Evolutionary conservation across 92 coral and sea anemone species (phyloP), one percentile per base, ranked within the genome.

Genomic region (Hydrozoanthus gracilis): DNA sequence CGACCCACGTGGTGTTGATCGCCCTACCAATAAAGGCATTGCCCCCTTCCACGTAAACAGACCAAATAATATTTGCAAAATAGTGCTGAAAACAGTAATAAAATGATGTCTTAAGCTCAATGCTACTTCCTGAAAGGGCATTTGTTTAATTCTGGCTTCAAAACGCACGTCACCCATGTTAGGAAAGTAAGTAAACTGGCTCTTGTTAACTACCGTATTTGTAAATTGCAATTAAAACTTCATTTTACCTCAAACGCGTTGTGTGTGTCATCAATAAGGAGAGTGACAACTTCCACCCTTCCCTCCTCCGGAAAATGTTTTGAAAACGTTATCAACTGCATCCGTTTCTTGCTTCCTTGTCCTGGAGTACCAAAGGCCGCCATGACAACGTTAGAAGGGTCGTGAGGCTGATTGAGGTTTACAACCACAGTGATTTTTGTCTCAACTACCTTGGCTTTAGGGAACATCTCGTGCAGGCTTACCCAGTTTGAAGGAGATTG

Each of bases 251-350:
- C 50, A 7, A 70, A 70, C 47, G 75, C 12, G 12, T 70, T 46
- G 3, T 27, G 12, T 47, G 75, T 70, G 75, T 70, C 75, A n/a
- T 70, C 75, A 15, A 70, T 70, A 35, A 70, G 75, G 47, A 15
- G 15, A 11, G 39, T n/a, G 5, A n/a, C 27, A 44, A 65, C 71
- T 6, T 65, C 71, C 0, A 65, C 71, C 27, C 9, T 16, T 65
- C 71, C 75, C 6, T 39, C 17, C 15, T 70, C n/a, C 8, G 75
- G 75, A 39, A 13, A 70, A 47, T 70, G 75, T 65, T 65, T 65
- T n/a, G 71, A 20, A 44, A 65, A 65, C 27, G 71, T 65, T 20
- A 65, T 65, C 9, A 70, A 4, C 75, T 70, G 75, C 46, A 35
- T 70, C 15, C 75, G 50, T 9, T 70, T 70, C 14, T 3, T 70